Conservation (phyloP, 2,888 invertebrate genomes). For the Zaprionus obscuricornis region DNA sequence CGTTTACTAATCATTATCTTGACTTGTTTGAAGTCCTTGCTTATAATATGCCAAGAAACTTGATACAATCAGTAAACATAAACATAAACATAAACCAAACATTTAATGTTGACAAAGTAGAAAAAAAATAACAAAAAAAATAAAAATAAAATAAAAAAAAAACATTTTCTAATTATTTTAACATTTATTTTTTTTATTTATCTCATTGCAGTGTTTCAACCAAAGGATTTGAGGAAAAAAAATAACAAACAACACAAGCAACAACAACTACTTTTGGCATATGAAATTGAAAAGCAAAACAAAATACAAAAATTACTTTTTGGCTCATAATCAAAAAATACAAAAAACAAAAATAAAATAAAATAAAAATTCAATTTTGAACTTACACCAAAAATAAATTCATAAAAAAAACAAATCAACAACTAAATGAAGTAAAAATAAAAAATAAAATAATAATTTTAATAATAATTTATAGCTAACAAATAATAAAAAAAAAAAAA, state of each 20-base stretch:
- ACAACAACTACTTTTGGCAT: constrained; percentile 32
- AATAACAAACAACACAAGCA: constrained; percentile 38
- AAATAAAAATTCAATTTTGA: too few species aligned
- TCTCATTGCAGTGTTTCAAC: constrained; percentile 52
- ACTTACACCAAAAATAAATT: constrained; percentile 41
- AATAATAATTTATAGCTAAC: too few species aligned
- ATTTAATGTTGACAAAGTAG: background rate
- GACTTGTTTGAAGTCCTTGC: background rate
- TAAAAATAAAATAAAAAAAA: constrained; percentile 11
- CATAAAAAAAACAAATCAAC: constrained; percentile 27
- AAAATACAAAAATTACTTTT: constrained; percentile 30
- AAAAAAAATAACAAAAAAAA: constrained; percentile 13
- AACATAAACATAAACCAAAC: background rate
- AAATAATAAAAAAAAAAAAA: constrained; percentile 31
- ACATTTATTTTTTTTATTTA: background rate
- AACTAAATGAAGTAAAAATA: constrained; percentile 43
- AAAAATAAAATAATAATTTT: constrained; percentile 43
- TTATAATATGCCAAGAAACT: too few species aligned
- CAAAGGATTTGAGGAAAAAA: constrained; percentile 66
- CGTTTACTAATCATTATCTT: constrained; percentile 4
- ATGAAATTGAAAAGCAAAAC: constrained; percentile 27
- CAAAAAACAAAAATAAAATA: constrained; percentile 48
- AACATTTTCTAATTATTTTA: background rate
- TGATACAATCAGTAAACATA: background rate
- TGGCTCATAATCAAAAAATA: constrained; percentile 62